These are phyloP conservation scores for Microtus oregoni DNA, from an alignment of 2,113 vertebrate species.

Conservation along the genomic window DNA sequence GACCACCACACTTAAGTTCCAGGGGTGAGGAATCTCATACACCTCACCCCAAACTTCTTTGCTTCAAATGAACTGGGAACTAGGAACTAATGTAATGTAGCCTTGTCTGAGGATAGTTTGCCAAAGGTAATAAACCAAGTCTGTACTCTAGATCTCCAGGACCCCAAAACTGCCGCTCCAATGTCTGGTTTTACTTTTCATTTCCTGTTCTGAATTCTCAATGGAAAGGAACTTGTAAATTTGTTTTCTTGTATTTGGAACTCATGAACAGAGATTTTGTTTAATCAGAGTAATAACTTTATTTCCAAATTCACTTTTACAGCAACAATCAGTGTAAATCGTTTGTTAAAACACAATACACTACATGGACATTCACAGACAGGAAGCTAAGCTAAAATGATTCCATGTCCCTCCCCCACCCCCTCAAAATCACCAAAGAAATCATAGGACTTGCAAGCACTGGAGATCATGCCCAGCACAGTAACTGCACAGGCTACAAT, in stretches of 20 bases:
- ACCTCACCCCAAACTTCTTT: not conserved
- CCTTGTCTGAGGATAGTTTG: not conserved
- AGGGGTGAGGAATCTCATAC: not conserved
- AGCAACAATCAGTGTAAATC: conserved; percentile 96
- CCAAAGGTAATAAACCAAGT: not conserved
- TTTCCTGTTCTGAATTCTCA: not conserved
- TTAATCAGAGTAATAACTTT: conserved; percentile 92
- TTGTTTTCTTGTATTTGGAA: not conserved
- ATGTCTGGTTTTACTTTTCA: not conserved
- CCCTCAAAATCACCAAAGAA: conserved; percentile 77
- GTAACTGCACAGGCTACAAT: conserved; percentile 55
- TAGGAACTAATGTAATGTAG: not conserved
- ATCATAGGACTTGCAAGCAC: conserved; percentile 83
- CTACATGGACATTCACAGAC: conserved; percentile 94
- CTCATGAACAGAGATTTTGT: conserved; percentile 34
- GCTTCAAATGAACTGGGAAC: too few species aligned
- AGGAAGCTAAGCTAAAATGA: conserved; percentile 94
- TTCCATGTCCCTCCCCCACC: conserved; percentile 87
- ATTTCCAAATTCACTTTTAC: conserved; percentile 99
- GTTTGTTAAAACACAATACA: conserved; percentile 95
- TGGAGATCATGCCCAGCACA: conserved; percentile 71
- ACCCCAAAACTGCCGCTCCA: not conserved
- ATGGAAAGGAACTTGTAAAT: conserved; percentile 2
- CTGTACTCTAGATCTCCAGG: not conserved
- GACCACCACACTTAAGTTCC: not conserved